Percentiles rank a stretch among this genome's conserved stretches.
phyloP scores from a whole-genome alignment of 2,113 vertebrate species.

The Fulmarus glacialis region DNA sequence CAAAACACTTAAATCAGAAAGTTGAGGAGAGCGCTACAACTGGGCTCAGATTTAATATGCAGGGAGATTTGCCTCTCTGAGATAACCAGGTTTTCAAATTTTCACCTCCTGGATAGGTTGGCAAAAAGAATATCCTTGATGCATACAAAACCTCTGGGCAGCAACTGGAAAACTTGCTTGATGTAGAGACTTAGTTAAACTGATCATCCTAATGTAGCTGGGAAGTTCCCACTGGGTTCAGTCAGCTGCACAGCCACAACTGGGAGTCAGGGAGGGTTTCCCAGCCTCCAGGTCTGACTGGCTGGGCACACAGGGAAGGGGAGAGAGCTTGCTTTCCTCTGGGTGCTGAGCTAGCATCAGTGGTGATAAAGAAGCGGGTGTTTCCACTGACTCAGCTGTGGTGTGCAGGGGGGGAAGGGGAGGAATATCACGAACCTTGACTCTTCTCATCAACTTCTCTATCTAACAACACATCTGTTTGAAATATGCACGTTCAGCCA shows the following conservation, averaged over 20 bases:
- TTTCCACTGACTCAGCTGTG: neutral
- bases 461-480: neutral
- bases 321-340: neutral
- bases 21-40: neutral
- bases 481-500: neutral
- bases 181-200: neutral
- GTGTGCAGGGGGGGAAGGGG: neutral
- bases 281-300: neutral
- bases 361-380: fast-evolving
- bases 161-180: neutral
- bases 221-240: neutral
- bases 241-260: neutral
- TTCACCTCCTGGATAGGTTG: neutral
- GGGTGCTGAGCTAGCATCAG: neutral
- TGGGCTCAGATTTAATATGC: neutral
- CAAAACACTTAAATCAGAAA: neutral
- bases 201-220: neutral
- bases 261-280: neutral
- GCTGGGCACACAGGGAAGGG: neutral
- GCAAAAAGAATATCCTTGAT: neutral
- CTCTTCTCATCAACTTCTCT: neutral
- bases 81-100: neutral
- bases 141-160: neutral
- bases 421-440: neutral
- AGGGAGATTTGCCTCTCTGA: neutral